Percentiles rank a stretch among this genome's conserved stretches.
These are phyloP conservation scores for Teleogryllus occipitalis DNA, from an alignment of 1,140 invertebrate species.

Conservation along the genomic window DNA sequence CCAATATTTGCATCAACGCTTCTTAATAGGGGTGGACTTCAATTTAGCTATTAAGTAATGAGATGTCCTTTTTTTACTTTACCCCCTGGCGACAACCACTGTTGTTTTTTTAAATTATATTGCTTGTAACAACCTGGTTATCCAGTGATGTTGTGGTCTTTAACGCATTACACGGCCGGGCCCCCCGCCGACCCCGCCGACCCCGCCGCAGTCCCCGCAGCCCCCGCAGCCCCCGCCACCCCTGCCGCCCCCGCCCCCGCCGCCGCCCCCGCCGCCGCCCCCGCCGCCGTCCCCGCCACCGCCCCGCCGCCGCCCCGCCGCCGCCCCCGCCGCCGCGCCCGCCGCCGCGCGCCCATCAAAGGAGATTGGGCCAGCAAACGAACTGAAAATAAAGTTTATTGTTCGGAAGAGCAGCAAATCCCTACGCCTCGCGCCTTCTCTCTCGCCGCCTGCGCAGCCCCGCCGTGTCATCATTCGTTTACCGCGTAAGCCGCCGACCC, in stretches of 20 bases:
- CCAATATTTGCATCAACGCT: too few species aligned
- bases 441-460: background rate
- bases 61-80: too few species aligned
- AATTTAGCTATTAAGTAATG: too few species aligned
- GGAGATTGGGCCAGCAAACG: conserved; percentile 10
- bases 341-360: background rate
- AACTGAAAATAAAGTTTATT: conserved; percentile 22
- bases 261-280: background rate
- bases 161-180: too few species aligned
- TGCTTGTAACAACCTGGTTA: too few species aligned
- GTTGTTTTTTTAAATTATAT: too few species aligned
- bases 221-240: too few species aligned
- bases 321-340: background rate
- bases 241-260: background rate
- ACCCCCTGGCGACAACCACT: too few species aligned
- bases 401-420: conserved; percentile 19
- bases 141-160: too few species aligned
- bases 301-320: background rate
- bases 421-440: background rate
- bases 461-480: conserved; percentile 13
- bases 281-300: background rate
- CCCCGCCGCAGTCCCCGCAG: too few species aligned
- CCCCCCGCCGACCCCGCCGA: background rate
- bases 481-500: conserved; percentile 3
- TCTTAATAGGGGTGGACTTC: too few species aligned